Conservation (phyloP, 2,113 vertebrate species). For the Ceyx margarethae region DNA sequence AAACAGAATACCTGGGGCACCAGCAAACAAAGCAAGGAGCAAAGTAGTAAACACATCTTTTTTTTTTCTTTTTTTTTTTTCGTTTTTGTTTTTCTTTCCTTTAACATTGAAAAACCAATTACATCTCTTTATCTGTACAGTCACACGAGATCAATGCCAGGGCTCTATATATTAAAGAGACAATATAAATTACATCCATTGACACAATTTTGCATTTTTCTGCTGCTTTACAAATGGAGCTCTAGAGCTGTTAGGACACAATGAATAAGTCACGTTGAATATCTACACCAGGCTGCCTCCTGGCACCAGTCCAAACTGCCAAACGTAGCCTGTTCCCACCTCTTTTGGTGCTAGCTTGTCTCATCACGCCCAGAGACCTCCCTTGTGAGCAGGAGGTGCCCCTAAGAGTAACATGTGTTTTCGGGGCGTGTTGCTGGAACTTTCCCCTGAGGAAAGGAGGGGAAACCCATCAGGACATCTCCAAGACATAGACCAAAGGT, state of each 20-base stretch:
- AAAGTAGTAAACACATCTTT: constrained; percentile 69
- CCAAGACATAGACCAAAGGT: neutral
- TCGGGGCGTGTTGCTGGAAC: neutral
- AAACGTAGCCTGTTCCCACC: neutral
- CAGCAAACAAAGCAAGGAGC: constrained; percentile 55
- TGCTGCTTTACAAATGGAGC: constrained; percentile 45
- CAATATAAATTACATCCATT: constrained; percentile 81
- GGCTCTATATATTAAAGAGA: constrained; percentile 80
- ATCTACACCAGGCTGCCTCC: constrained; percentile 63
- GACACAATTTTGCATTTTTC: constrained; percentile 73
- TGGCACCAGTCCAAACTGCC: constrained; percentile 4
- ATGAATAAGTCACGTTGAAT: constrained; percentile 70
- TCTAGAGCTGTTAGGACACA: constrained; percentile 61
- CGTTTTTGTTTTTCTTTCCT: constrained; percentile 37
- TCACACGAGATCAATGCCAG: constrained; percentile 76
- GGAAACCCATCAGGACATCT: neutral
- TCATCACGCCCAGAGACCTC: neutral
- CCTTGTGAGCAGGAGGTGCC: neutral
- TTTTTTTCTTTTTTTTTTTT: constrained; percentile 47
- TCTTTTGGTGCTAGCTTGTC: constrained; percentile 30
- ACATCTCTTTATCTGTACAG: constrained; percentile 80
- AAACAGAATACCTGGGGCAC: constrained; percentile 54
- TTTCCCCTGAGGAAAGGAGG: neutral
- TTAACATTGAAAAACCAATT: constrained; percentile 74
- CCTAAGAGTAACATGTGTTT: neutral